These are phyloP conservation scores for Masticophis lateralis DNA, from an alignment of 2,797 vertebrate species.

Conservation along the genomic window DNA sequence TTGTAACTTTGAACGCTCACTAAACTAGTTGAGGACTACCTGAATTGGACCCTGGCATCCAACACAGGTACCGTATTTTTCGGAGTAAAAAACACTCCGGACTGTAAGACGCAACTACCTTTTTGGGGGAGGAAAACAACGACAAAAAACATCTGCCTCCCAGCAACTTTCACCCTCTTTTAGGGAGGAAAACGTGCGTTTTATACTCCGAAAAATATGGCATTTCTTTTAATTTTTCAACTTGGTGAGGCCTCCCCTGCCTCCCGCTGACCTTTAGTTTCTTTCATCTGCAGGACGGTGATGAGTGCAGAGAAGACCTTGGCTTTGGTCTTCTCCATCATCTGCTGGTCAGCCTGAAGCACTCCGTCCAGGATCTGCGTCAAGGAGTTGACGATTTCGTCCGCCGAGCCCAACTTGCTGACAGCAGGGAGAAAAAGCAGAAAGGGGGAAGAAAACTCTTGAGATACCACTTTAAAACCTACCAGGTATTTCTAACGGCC, in stretches of 20 bases:
- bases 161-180: too few species aligned
- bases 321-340: slow-evolving; percentile 94
- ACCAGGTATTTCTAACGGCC: not conserved
- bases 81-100: too few species aligned
- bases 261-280: slow-evolving; percentile 80
- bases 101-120: too few species aligned
- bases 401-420: slow-evolving; percentile 86
- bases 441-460: not conserved
- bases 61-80: too few species aligned
- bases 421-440: not conserved
- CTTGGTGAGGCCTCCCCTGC: not conserved
- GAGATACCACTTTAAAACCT: slow-evolving; percentile 27
- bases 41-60: too few species aligned
- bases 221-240: not conserved
- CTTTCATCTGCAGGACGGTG: slow-evolving; percentile 90
- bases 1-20: too few species aligned
- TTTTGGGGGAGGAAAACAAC: too few species aligned
- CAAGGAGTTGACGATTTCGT: slow-evolving; percentile 85
- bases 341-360: slow-evolving; percentile 87
- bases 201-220: too few species aligned
- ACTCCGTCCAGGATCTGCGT: slow-evolving; percentile 91
- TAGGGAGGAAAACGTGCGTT: too few species aligned
- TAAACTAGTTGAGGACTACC: too few species aligned
- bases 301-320: slow-evolving; percentile 93
- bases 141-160: too few species aligned